A percentile compares a stretch with the other conserved stretches of the same genome.
Evolutionary conservation across 2,797 vertebrate genomes (phyloP).

Genomic region (Orientallactaga sibirica): DNA sequence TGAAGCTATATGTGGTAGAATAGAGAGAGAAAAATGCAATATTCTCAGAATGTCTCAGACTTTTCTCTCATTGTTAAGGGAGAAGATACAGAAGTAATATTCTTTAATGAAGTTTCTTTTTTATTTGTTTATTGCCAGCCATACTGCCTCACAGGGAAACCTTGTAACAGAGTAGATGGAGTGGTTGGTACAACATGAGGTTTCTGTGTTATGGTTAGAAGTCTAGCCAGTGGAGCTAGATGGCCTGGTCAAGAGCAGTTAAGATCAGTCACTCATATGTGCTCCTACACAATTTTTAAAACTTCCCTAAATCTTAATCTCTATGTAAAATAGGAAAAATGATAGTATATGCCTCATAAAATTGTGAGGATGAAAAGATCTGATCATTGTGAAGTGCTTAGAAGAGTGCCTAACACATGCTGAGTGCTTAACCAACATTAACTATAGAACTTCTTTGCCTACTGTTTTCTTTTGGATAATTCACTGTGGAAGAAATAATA

Average conservation of each 20-base stretch:
- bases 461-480: neutral
- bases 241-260: neutral
- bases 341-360: neutral
- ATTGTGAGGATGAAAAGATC: neutral
- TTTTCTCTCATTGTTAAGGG: constrained; percentile 15
- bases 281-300: neutral
- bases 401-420: neutral
- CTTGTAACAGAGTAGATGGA: neutral
- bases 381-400: constrained; percentile 3
- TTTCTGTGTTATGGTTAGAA: neutral
- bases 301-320: neutral
- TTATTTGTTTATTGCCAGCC: constrained; percentile 15
- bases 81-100: constrained; percentile 14
- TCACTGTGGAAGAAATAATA: constrained; percentile 27
- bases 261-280: neutral
- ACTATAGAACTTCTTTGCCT: neutral
- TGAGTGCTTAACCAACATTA: neutral
- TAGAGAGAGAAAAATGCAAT: constrained; percentile 47
- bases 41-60: neutral
- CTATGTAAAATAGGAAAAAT: constrained; percentile 44
- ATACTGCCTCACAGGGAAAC: neutral
- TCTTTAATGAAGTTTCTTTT: constrained; percentile 41
- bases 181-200: neutral
- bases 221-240: neutral
- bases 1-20: neutral